phyloP scores from a whole-genome alignment of 2,113 vertebrate species.

The Centropus unirufus region DNA sequence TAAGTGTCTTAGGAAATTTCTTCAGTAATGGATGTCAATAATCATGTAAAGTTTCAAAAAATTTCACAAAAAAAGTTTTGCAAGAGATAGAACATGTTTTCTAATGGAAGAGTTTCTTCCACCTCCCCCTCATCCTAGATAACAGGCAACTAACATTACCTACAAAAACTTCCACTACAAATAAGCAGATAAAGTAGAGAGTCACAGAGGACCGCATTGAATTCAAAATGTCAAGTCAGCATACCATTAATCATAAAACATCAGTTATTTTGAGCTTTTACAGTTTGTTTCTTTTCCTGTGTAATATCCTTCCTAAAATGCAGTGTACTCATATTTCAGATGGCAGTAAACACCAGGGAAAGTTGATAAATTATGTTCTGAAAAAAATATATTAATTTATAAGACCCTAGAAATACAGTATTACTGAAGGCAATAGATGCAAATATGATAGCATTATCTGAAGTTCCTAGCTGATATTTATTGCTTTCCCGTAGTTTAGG shows the following conservation, averaged over 20 bases:
- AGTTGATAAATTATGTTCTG: conserved; percentile 1
- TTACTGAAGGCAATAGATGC: background rate
- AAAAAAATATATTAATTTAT: background rate
- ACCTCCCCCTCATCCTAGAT: background rate
- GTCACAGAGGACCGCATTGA: background rate
- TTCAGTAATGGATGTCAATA: background rate
- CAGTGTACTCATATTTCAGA: background rate
- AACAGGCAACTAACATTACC: background rate
- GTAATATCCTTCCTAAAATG: background rate
- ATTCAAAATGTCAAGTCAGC: conserved; percentile 23
- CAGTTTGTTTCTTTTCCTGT: conserved; percentile 15
- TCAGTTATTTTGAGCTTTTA: background rate
- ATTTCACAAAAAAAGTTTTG: too few species aligned
- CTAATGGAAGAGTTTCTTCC: background rate
- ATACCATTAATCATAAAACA: conserved; percentile 27
- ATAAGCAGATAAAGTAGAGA: background rate
- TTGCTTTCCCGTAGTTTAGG: background rate
- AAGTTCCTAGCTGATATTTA: conserved; percentile 17
- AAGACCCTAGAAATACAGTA: background rate
- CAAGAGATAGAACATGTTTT: background rate
- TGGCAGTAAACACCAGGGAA: conserved; percentile 42
- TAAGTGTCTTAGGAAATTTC: background rate
- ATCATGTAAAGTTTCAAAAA: background rate
- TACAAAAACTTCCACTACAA: conserved; percentile 19
- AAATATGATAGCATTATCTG: background rate